These are phyloP conservation scores for Tragelaphus strepsiceros DNA, from an alignment of 2,113 vertebrate genomes.

Conservation along the genomic window DNA sequence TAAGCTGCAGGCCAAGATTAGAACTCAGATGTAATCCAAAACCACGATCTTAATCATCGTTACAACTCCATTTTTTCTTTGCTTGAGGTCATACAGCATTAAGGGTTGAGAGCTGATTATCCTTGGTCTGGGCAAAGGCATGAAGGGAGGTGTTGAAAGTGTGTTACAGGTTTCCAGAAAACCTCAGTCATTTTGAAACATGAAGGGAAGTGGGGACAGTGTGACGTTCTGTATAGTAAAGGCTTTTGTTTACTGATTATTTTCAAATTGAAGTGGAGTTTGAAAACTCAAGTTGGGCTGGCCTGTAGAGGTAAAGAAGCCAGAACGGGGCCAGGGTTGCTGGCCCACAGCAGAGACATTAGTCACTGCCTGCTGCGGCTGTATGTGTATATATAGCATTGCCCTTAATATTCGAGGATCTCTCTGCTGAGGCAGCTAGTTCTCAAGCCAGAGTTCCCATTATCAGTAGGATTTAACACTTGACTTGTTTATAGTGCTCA, in stretches of 20 bases:
- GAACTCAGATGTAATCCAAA: slow-evolving; percentile 40
- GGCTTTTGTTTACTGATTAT: not conserved
- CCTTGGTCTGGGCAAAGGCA: not conserved
- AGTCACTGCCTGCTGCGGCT: slow-evolving; percentile 19
- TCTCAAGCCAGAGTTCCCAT: slow-evolving; percentile 53
- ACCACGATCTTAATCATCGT: not conserved
- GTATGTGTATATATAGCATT: slow-evolving; percentile 58
- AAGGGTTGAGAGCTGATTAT: not conserved
- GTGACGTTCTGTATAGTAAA: not conserved
- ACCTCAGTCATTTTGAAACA: slow-evolving; percentile 27
- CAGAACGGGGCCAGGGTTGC: not conserved
- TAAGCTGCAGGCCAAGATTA: not conserved
- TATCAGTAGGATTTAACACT: slow-evolving; percentile 50
- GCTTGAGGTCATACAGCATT: not conserved
- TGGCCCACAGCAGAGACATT: slow-evolving; percentile 25
- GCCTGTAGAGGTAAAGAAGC: not conserved
- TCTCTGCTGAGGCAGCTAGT: slow-evolving; percentile 57
- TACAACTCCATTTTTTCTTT: slow-evolving; percentile 23
- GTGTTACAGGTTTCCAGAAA: not conserved
- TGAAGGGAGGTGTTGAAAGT: not conserved
- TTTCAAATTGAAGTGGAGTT: not conserved
- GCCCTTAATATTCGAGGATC: slow-evolving; percentile 50
- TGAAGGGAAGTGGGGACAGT: not conserved
- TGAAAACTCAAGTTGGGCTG: not conserved
- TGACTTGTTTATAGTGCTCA: slow-evolving; percentile 52